Conservation (phyloP, 92 coral and sea anemone genomes). For the Ricordea florida region DNA sequence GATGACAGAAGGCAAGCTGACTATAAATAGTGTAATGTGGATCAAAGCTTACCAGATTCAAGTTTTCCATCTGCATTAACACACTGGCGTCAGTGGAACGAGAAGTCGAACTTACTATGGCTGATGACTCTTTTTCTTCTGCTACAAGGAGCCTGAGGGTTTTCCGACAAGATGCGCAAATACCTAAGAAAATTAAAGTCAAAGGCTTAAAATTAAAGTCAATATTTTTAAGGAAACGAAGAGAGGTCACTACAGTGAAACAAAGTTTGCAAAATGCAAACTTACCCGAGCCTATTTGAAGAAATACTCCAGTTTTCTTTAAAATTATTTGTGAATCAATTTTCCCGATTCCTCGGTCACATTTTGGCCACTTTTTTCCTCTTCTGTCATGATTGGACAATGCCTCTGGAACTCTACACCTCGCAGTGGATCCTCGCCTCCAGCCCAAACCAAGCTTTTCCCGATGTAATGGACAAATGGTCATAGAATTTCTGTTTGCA, state of each 20-base stretch:
- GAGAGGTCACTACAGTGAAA: background rate
- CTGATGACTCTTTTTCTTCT: background rate
- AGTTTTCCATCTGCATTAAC: background rate
- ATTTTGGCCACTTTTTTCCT: slow-evolving; percentile 42
- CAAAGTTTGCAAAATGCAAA: background rate
- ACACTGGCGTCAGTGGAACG: background rate
- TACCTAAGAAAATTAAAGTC: background rate
- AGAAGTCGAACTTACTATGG: background rate
- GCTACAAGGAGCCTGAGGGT: background rate
- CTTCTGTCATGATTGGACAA: slow-evolving; percentile 33
- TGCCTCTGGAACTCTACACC: slow-evolving; percentile 36
- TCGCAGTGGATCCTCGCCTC: slow-evolving; percentile 6
- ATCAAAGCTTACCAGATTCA: background rate
- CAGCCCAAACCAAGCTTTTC: slow-evolving; percentile 56
- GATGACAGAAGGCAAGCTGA: too few species aligned
- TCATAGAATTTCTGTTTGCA: slow-evolving; percentile 7
- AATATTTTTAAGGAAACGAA: too few species aligned
- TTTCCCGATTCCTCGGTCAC: too few species aligned
- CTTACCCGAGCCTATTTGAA: slow-evolving; percentile 50
- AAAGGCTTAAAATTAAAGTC: background rate
- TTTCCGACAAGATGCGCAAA: background rate
- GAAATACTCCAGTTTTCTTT: slow-evolving; percentile 29
- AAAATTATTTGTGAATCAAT: too few species aligned
- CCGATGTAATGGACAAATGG: slow-evolving; percentile 46
- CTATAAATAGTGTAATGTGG: background rate